phyloP scores from a whole-genome alignment of 2,888 invertebrate species.

The Cremastinae sp. region DNA sequence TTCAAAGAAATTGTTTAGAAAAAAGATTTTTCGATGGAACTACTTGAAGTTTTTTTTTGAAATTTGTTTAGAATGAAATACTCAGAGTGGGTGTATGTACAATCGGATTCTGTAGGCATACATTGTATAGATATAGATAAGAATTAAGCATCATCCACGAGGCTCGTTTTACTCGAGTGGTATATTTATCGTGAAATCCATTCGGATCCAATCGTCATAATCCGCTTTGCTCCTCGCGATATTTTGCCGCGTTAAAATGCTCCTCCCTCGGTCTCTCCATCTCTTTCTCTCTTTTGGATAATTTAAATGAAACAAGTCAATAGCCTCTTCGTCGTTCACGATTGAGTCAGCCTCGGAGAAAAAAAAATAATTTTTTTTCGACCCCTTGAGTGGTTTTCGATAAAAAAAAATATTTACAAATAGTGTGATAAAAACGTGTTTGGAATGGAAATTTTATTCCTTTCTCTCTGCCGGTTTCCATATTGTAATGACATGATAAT shows the following conservation, averaged over 20 bases:
- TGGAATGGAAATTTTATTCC: slow-evolving; percentile 12
- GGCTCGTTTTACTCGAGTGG: slow-evolving; percentile 52
- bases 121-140: slow-evolving; percentile 19
- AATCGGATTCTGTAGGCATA: slow-evolving; percentile 2
- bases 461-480: slow-evolving; percentile 16
- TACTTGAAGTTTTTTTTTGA: no score
- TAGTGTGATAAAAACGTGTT: background rate
- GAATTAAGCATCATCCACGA: slow-evolving; percentile 42
- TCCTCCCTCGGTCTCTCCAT: slow-evolving; percentile 40
- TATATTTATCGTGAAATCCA: slow-evolving; percentile 66
- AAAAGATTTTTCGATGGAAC: no score
- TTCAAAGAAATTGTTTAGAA: no score
- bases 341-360: slow-evolving; percentile 29
- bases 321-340: slow-evolving; percentile 51
- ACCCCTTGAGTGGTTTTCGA: slow-evolving; percentile 12
- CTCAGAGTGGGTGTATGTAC: no score
- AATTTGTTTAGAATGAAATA: no score
- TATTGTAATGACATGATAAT: slow-evolving; percentile 56
- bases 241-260: slow-evolving; percentile 63
- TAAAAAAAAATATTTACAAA: slow-evolving; percentile 16
- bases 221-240: slow-evolving; percentile 65
- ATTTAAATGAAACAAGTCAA: slow-evolving; percentile 48
- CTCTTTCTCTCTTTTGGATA: slow-evolving; percentile 38
- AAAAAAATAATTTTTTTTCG: slow-evolving; percentile 24
- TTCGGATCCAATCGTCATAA: slow-evolving; percentile 65